Evolutionary conservation across 2,797 vertebrate species (phyloP).

Genomic region (Sternotherus odoratus): DNA sequence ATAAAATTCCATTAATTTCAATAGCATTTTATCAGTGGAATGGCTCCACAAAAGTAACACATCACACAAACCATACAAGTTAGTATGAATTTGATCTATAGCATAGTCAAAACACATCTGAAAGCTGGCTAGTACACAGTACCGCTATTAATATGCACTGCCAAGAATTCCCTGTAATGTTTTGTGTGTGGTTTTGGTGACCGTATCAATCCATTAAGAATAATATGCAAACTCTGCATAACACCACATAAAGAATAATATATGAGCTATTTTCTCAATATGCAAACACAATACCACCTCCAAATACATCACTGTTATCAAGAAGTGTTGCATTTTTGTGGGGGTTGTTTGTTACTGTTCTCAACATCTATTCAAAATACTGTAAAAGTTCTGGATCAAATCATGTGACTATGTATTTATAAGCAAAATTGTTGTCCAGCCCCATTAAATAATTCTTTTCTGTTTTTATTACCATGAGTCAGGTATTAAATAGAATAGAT

Average conservation of each 20-base stretch:
- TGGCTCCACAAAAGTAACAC: not conserved
- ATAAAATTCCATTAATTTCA: conserved; percentile 12
- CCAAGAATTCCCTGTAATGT: not conserved
- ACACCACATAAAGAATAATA: not conserved
- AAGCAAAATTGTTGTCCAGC: not conserved
- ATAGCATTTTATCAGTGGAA: conserved; percentile 39
- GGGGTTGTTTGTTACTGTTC: not conserved
- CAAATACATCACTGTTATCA: not conserved
- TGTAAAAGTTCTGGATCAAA: not conserved
- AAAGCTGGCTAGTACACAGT: not conserved
- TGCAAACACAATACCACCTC: not conserved
- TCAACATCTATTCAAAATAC: not conserved
- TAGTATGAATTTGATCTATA: not conserved
- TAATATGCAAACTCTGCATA: not conserved
- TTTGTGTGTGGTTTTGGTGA: not conserved
- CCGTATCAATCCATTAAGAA: not conserved
- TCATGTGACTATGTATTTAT: not conserved
- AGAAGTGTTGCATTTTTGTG: not conserved
- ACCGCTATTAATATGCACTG: not conserved
- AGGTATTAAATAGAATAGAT: not conserved
- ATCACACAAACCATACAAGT: not conserved
- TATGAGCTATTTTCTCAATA: not conserved
- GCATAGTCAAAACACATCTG: not conserved
- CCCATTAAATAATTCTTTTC: not conserved
- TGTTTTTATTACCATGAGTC: not conserved